These are phyloP conservation scores for Todiramphus chloris DNA, from an alignment of 2,113 vertebrate genomes.

Conservation along the genomic window DNA sequence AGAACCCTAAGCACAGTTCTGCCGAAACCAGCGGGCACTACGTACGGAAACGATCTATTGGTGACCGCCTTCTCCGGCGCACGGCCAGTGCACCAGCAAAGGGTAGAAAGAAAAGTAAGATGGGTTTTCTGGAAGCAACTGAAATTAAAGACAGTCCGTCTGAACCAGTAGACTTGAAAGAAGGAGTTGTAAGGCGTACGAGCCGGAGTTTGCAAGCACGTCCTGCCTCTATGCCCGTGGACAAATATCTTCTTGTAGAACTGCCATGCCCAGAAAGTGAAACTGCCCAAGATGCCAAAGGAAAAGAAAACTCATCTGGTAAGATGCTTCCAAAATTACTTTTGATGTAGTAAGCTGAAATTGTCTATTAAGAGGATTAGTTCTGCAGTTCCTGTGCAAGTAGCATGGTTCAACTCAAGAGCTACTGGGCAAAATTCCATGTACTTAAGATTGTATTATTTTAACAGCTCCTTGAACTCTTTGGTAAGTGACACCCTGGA, in stretches of 20 bases:
- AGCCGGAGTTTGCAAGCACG: slow-evolving; percentile 79
- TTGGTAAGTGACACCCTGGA: not conserved
- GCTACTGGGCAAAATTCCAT: not conserved
- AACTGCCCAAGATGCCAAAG: slow-evolving; percentile 35
- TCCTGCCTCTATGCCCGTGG: slow-evolving; percentile 91
- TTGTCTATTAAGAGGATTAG: not conserved
- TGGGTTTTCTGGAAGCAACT: slow-evolving; percentile 82
- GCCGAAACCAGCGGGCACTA: slow-evolving; percentile 78
- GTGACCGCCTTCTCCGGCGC: slow-evolving; percentile 90
- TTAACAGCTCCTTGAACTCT: not conserved
- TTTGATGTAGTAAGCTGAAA: not conserved
- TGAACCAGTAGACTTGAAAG: slow-evolving; percentile 56
- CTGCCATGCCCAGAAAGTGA: slow-evolving; percentile 59
- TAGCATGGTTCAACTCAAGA: not conserved
- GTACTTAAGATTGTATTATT: not conserved
- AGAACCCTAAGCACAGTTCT: slow-evolving; percentile 79
- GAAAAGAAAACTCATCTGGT: slow-evolving; percentile 77
- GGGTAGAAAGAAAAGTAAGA: slow-evolving; percentile 94
- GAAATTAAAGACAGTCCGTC: slow-evolving; percentile 79
- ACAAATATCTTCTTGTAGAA: slow-evolving; percentile 82
- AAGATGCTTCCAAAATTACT: slow-evolving; percentile 51
- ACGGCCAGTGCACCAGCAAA: slow-evolving; percentile 96
- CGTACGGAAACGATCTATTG: slow-evolving; percentile 86
- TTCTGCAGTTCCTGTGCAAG: not conserved
- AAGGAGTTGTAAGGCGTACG: slow-evolving; percentile 64